Evolutionary conservation across 2,797 vertebrate genomes (phyloP).

Genomic region (Arctocebus calabarensis): DNA sequence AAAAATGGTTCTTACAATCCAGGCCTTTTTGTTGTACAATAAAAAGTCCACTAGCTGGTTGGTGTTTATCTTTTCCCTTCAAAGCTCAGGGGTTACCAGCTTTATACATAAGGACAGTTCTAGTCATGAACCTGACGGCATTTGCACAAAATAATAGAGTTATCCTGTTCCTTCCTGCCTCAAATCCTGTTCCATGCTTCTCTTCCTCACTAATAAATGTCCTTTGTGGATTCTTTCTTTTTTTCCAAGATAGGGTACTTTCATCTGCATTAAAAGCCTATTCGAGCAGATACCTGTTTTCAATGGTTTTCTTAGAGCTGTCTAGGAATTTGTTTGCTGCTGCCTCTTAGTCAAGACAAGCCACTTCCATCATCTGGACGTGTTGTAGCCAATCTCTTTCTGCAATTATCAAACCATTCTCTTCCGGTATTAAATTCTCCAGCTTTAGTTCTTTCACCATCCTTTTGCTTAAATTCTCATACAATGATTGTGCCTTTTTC

Average conservation of each 20-base stretch:
- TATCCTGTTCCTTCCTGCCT: too few relatives aligned
- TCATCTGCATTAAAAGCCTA: too few relatives aligned
- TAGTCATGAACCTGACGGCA: neutral
- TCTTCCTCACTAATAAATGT: too few relatives aligned
- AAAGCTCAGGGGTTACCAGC: neutral
- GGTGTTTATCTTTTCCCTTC: neutral
- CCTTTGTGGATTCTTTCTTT: too few relatives aligned
- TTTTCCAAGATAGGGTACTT: too few relatives aligned
- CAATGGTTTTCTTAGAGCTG: neutral
- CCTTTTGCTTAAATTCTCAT: neutral
- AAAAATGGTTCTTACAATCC: neutral
- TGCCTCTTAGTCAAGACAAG: neutral
- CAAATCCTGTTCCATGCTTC: too few relatives aligned
- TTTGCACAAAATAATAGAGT: too few relatives aligned
- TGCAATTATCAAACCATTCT: neutral
- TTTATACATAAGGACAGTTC: neutral
- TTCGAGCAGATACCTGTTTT: too few relatives aligned
- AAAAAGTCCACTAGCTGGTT: neutral
- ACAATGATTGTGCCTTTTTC: neutral
- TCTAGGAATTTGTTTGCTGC: neutral
- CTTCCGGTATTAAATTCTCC: neutral
- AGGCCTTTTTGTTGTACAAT: neutral
- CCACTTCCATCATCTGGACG: neutral
- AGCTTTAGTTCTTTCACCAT: neutral
- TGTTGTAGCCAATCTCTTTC: neutral